A percentile compares a stretch with the other conserved stretches of the same genome.
phyloP scores from a whole-genome alignment of 2,888 invertebrate species.

The Allolobophora icterica region DNA sequence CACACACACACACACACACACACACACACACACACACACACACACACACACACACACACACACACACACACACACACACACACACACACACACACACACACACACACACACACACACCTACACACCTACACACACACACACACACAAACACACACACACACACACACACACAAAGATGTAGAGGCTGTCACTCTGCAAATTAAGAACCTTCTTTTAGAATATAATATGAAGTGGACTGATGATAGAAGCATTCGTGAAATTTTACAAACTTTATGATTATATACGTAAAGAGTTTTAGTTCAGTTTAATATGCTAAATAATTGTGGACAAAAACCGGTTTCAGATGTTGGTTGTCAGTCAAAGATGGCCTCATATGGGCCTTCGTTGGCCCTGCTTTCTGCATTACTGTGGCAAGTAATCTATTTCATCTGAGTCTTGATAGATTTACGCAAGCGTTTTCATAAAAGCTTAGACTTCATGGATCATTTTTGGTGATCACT shows the following conservation, averaged over 20 bases:
- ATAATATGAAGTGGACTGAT: neutral
- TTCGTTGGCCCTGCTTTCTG: slow-evolving; percentile 47
- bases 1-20: no score
- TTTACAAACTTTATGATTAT: neutral
- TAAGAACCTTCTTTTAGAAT: no score
- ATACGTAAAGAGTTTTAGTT: neutral
- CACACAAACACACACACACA: no score
- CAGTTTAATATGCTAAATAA: neutral
- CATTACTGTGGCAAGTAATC: slow-evolving; percentile 43
- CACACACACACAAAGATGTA: no score
- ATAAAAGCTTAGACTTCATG: neutral
- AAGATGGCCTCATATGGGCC: slow-evolving; percentile 45
- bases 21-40: no score
- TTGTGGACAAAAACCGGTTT: neutral
- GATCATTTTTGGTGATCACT: neutral
- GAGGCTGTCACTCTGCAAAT: no score
- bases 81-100: no score
- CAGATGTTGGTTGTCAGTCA: slow-evolving; percentile 47
- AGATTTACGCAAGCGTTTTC: neutral
- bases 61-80: no score
- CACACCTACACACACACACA: no score
- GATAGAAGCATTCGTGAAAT: neutral
- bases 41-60: no score
- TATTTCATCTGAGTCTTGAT: neutral
- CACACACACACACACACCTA: no score